These are phyloP conservation scores for Nemurella pictetii DNA, from an alignment of 2,888 invertebrate genomes.

Conservation along the genomic window DNA sequence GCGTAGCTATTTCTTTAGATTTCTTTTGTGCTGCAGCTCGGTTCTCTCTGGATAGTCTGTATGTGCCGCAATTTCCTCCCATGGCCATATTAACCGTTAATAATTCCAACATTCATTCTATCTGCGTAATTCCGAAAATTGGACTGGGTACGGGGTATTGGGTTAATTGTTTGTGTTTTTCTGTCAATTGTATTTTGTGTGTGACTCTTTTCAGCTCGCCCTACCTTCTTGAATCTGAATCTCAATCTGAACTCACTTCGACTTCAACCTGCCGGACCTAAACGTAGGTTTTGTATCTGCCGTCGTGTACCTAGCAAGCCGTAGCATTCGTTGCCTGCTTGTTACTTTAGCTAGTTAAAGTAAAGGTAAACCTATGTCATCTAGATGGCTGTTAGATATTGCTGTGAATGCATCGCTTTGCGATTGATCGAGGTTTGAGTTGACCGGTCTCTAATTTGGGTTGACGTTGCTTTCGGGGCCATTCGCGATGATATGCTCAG, in stretches of 20 bases:
- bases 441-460: too few relatives aligned
- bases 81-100: neutral
- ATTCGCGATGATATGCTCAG: too few relatives aligned
- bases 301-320: constrained; percentile 62
- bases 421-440: too few relatives aligned
- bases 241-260: constrained; percentile 90
- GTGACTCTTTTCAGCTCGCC: constrained; percentile 82
- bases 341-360: too few relatives aligned
- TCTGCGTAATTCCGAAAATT: neutral
- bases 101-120: neutral
- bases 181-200: constrained; percentile 33
- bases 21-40: neutral
- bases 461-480: too few relatives aligned
- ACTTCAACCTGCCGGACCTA: constrained; percentile 76
- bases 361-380: too few relatives aligned
- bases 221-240: constrained; percentile 97
- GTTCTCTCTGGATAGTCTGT: neutral
- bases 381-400: too few relatives aligned
- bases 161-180: constrained; percentile 19
- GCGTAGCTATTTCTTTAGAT: neutral
- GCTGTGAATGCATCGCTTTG: too few relatives aligned
- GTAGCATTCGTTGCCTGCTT: neutral
- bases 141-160: neutral
- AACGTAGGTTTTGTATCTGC: constrained; percentile 73
- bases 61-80: neutral